These are phyloP conservation scores for Monopterus albus DNA, from an alignment of 2,113 vertebrate genomes.

Conservation along the genomic window DNA sequence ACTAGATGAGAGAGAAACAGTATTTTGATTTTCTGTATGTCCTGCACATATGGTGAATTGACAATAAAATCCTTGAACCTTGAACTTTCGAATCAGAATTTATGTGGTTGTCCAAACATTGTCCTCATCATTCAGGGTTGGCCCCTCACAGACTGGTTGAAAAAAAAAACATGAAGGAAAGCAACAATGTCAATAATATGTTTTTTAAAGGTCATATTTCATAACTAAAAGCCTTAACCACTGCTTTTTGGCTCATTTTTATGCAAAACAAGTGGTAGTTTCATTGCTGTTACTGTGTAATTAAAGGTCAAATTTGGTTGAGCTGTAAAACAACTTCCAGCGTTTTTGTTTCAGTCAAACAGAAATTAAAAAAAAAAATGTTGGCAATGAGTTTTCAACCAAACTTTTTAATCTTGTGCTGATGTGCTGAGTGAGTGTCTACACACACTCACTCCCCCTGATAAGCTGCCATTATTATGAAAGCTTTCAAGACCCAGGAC, in stretches of 20 bases:
- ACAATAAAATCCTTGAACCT: too few species aligned
- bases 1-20: too few species aligned
- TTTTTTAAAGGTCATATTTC: neutral
- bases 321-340: neutral
- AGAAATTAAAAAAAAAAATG: constrained; percentile 28
- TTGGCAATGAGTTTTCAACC: constrained; percentile 1
- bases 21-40: too few species aligned
- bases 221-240: neutral
- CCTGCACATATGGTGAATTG: too few species aligned
- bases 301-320: neutral
- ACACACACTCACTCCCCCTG: constrained; percentile 37
- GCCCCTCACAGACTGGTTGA: too few species aligned
- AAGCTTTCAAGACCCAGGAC: constrained; percentile 39
- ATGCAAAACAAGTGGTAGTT: neutral
- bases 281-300: neutral
- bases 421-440: too few species aligned
- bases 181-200: too few species aligned
- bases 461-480: constrained; percentile 37
- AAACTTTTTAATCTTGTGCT: constrained; percentile 9
- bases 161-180: too few species aligned
- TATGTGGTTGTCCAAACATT: too few species aligned
- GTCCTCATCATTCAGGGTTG: too few species aligned
- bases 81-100: too few species aligned
- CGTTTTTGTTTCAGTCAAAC: constrained; percentile 20
- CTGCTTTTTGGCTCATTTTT: neutral